Evolutionary conservation across 1,140 invertebrate species (phyloP).

Genomic region (Trypoxylus dichotomus): DNA sequence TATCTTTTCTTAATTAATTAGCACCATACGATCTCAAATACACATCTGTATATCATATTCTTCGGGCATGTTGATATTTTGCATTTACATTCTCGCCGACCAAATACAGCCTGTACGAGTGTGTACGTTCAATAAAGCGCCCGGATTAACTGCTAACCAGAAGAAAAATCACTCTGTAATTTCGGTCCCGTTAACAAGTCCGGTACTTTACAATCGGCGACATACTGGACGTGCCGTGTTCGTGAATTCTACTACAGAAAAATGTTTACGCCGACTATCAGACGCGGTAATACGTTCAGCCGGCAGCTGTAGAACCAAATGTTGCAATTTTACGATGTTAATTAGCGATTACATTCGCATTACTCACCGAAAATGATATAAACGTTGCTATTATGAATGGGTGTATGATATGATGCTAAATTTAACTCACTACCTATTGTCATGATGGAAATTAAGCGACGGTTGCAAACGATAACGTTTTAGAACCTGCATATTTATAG

Average conservation of each 20-base stretch:
- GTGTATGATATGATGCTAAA: not conserved
- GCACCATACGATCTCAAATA: no score
- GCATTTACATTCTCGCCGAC: not conserved
- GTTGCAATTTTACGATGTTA: constrained; percentile 6
- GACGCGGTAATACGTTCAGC: not conserved
- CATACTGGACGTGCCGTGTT: not conserved
- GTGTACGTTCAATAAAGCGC: not conserved
- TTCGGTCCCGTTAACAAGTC: constrained; percentile 20
- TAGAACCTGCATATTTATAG: not conserved
- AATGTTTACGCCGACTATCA: not conserved
- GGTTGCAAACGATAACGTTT: not conserved
- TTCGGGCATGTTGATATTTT: not conserved
- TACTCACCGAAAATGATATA: not conserved
- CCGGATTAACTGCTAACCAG: constrained; percentile 7
- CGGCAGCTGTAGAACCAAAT: not conserved
- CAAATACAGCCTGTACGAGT: not conserved
- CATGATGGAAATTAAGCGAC: not conserved
- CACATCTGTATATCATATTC: no score
- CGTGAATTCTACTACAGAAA: not conserved
- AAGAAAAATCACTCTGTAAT: constrained; percentile 23
- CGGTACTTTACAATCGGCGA: not conserved
- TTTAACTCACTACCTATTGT: not conserved
- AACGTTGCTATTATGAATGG: not conserved
- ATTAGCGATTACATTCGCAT: not conserved
- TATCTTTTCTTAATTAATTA: no score